Evolutionary conservation across 2,113 vertebrate genomes (phyloP).

Genomic region (Cyphomyrus plagiostoma): DNA sequence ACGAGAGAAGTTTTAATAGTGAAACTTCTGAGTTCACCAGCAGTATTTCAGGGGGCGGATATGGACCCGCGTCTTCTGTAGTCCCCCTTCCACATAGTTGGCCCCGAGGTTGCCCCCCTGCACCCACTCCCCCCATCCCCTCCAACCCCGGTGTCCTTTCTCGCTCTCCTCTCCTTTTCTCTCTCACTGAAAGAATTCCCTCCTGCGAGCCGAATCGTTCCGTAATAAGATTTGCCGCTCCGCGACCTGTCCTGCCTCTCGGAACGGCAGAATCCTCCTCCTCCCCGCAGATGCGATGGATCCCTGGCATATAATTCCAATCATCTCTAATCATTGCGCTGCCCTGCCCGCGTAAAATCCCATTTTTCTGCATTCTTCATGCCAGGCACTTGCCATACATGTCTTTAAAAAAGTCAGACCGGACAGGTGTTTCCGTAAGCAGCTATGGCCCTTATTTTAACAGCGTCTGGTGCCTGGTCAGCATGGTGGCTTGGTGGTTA

Average conservation of each 20-base stretch:
- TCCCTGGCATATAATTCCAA: constrained; percentile 26
- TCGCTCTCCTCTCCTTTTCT: constrained; percentile 21
- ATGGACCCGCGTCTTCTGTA: not conserved
- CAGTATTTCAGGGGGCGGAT: not conserved
- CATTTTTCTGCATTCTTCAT: constrained; percentile 33
- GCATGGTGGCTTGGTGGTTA: not conserved
- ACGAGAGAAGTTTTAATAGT: not conserved
- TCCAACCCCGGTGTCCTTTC: constrained; percentile 28
- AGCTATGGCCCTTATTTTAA: not conserved
- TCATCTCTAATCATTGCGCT: constrained; percentile 48
- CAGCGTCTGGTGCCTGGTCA: not conserved
- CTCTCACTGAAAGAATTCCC: constrained; percentile 27
- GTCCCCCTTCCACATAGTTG: not conserved
- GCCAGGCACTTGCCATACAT: not conserved
- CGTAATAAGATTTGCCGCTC: constrained; percentile 51
- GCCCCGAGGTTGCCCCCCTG: not conserved
- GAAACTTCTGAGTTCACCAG: not conserved
- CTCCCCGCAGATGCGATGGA: constrained; percentile 9
- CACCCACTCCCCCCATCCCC: constrained; percentile 34
- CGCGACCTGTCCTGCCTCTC: constrained; percentile 58
- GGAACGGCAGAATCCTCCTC: constrained; percentile 36
- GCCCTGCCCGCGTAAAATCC: constrained; percentile 35
- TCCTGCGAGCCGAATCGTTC: constrained; percentile 31
- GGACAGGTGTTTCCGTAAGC: not conserved
- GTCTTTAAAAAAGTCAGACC: constrained; percentile 25